phyloP scores from a whole-genome alignment of 2,888 invertebrate genomes.

The Uloborus plumipes region DNA sequence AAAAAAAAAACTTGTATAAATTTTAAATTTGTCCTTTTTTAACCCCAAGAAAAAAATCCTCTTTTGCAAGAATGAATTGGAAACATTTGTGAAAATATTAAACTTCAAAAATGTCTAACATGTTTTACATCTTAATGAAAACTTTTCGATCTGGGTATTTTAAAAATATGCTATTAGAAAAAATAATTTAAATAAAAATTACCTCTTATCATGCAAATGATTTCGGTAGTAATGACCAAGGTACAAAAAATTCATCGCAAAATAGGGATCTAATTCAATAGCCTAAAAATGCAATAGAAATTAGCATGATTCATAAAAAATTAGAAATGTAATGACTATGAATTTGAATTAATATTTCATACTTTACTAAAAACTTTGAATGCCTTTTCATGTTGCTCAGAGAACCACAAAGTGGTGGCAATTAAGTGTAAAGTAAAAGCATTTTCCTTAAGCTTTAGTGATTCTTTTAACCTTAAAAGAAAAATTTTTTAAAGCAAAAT shows the following conservation, averaged over 20 bases:
- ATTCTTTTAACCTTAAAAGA: slow-evolving; percentile 34
- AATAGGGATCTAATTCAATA: slow-evolving; percentile 79
- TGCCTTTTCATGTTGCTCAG: slow-evolving; percentile 38
- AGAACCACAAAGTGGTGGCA: slow-evolving; percentile 46
- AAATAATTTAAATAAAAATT: slow-evolving; percentile 42
- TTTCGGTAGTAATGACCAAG: slow-evolving; percentile 82
- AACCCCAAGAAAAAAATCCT: too few species aligned
- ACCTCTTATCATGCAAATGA: slow-evolving; percentile 77
- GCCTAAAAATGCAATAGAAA: slow-evolving; percentile 68
- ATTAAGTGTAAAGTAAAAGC: slow-evolving; percentile 49
- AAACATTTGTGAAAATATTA: too few species aligned
- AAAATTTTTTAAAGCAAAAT: not conserved
- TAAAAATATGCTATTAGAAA: not conserved
- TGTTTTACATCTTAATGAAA: not conserved
- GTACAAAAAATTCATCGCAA: slow-evolving; percentile 81
- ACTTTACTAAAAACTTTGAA: slow-evolving; percentile 56
- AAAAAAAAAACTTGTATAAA: too few species aligned
- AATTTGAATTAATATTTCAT: not conserved
- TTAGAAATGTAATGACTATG: not conserved
- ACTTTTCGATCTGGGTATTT: too few species aligned
- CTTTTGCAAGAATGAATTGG: too few species aligned
- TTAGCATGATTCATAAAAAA: not conserved
- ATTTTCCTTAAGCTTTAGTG: slow-evolving; percentile 22
- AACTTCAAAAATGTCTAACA: not conserved
- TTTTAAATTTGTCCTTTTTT: too few species aligned